Evolutionary conservation across 2,113 vertebrate genomes (phyloP).

Genomic region (Daubentonia madagascariensis): DNA sequence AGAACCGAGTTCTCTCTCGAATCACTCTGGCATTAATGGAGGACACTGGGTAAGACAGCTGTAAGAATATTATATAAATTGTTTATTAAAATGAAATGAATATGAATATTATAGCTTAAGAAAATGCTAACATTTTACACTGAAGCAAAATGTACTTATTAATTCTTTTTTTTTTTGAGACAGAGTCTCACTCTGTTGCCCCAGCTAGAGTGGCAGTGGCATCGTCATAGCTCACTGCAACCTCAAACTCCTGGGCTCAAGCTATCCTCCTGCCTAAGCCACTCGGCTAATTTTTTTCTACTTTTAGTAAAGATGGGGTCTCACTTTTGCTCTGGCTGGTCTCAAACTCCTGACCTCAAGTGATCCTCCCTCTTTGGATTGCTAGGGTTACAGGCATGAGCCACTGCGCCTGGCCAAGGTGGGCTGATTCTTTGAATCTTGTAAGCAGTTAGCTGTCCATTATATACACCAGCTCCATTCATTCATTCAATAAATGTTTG

Average conservation of each 20-base stretch:
- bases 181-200: too few relatives aligned
- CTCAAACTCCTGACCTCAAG: too few relatives aligned
- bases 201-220: too few relatives aligned
- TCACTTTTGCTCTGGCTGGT: too few relatives aligned
- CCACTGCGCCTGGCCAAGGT: too few relatives aligned
- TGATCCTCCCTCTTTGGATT: too few relatives aligned
- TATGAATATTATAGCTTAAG: not conserved
- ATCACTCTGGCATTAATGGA: slow-evolving; percentile 98
- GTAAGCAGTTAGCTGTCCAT: not conserved
- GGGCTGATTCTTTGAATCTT: not conserved
- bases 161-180: not conserved
- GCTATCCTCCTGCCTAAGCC: too few relatives aligned
- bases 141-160: slow-evolving; percentile 2
- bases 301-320: too few relatives aligned
- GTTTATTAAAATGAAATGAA: slow-evolving; percentile 4
- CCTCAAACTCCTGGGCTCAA: too few relatives aligned
- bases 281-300: too few relatives aligned
- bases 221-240: too few relatives aligned
- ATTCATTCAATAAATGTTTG: slow-evolving; percentile 29
- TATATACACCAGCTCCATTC: not conserved
- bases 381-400: too few relatives aligned
- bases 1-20: slow-evolving; percentile 96
- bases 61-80: not conserved
- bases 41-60: slow-evolving; percentile 91
- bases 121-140: slow-evolving; percentile 1